These are phyloP conservation scores for Lutjanus argentimaculatus DNA, from an alignment of 2,797 vertebrate genomes.

Conservation along the genomic window DNA sequence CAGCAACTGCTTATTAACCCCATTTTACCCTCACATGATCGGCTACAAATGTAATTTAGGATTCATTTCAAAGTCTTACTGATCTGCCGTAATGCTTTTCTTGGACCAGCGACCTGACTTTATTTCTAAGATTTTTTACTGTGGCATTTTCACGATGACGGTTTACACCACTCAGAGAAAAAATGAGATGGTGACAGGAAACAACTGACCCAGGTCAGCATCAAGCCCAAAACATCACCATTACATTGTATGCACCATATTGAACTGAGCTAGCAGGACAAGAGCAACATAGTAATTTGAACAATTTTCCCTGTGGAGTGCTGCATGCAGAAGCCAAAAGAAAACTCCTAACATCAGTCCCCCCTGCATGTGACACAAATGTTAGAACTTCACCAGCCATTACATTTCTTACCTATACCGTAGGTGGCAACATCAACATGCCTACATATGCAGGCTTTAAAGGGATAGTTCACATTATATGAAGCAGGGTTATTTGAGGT, in stretches of 20 bases:
- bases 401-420: not conserved
- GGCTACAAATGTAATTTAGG: slow-evolving; percentile 21
- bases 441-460: not conserved
- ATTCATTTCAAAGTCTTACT: slow-evolving; percentile 42
- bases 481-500: too few relatives aligned
- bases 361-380: not conserved
- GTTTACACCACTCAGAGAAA: not conserved
- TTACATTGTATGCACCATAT: slow-evolving; percentile 6
- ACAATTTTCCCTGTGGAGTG: not conserved
- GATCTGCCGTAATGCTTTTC: slow-evolving; percentile 19
- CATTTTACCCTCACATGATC: slow-evolving; percentile 1
- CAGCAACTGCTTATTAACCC: slow-evolving; percentile 36
- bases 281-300: slow-evolving; percentile 7
- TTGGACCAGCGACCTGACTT: not conserved
- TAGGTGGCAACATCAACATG: not conserved
- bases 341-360: not conserved
- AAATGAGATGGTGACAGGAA: slow-evolving; percentile 1
- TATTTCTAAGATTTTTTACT: not conserved
- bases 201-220: slow-evolving; percentile 25
- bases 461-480: too few relatives aligned
- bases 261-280: not conserved
- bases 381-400: not conserved
- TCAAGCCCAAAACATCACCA: not conserved
- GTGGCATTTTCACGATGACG: not conserved
- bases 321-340: not conserved